Evolutionary conservation across 2,888 invertebrate species (phyloP).

Genomic region (Epinotia brunnichana): DNA sequence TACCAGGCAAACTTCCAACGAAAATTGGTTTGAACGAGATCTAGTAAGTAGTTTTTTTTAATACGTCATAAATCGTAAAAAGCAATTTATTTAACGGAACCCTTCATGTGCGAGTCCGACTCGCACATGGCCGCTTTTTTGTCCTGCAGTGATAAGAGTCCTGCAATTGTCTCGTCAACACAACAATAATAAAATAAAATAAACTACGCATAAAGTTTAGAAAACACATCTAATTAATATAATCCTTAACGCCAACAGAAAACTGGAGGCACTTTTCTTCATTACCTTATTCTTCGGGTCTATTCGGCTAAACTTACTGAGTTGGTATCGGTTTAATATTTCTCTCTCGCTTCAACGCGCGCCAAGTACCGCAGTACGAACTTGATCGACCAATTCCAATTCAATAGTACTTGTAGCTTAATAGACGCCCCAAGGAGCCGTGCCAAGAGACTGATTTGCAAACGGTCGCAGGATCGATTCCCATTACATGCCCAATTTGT

Average conservation of each 20-base stretch:
- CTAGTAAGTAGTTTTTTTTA: too few relatives aligned
- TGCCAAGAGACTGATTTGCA: slow-evolving; percentile 30
- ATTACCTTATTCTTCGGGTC: background rate
- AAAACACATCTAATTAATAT: background rate
- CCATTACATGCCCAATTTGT: slow-evolving; percentile 34
- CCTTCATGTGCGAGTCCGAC: too few relatives aligned
- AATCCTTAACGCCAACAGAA: background rate
- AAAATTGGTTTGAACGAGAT: too few relatives aligned
- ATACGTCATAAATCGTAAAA: too few relatives aligned
- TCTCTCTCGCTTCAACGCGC: background rate
- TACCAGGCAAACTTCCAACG: too few relatives aligned
- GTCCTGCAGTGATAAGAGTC: too few relatives aligned
- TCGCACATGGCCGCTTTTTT: too few relatives aligned
- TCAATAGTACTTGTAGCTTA: background rate
- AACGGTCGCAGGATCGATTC: slow-evolving; percentile 24
- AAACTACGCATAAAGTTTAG: background rate
- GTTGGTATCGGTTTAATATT: background rate
- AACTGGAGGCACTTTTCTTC: background rate
- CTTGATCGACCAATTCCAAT: background rate
- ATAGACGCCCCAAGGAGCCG: slow-evolving; percentile 12
- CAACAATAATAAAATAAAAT: too few relatives aligned
- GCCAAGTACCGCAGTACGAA: too few relatives aligned
- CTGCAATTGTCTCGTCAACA: too few relatives aligned
- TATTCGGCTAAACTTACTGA: background rate
- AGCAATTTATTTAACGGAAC: too few relatives aligned